Evolutionary conservation across 2,797 vertebrate genomes (phyloP), one percentile per base, ranked within the genome.

Genomic region (Lithobates sylvaticus): DNA sequence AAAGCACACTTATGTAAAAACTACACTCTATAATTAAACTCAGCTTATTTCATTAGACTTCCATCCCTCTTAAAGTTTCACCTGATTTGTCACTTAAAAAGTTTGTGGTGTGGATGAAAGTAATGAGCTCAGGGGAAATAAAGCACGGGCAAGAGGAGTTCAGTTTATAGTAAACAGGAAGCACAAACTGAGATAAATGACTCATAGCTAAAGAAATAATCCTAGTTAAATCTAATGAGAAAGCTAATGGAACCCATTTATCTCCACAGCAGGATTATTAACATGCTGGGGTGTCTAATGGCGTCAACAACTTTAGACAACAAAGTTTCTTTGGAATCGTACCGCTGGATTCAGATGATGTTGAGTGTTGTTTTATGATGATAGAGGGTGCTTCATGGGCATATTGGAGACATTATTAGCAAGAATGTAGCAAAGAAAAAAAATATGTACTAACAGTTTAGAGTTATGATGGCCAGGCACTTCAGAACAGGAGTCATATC

Each of bases 241-340:
- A 91, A 86, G 54, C 73, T 92, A 92, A 93, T 89, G 89, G 88
- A 88, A 92, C 68, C 64, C 79, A 89, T 93, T 91, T 90, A 75
- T 93, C 90, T 93, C 88, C 39, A 15, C 81, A 81, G 82, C 81
- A 90, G 83, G 16, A 88, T 88, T 89, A 88, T 91, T 89, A 90
- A 87, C 78, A 78, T 39, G 86, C 84, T 83, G 64, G 32, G 89
- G 64, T 54, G 88, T 78, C 73, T 89, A 86, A 88, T 89, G 89
- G 70, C 82, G 70, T 89, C 87, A 86, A 81, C 69, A 44, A 44
- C 39, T 50, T 61, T 70, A 69, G 47, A 76, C 0, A 0, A 82
- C 80, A 10, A 64, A 84, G 29, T 73, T 83, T 82, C 64, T 72
- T 29, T 61, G 32, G 23, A 42, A 78, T 84, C 80, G 8, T 72